Conservation (phyloP, 2,113 vertebrate genomes). For the Myodes glareolus region DNA sequence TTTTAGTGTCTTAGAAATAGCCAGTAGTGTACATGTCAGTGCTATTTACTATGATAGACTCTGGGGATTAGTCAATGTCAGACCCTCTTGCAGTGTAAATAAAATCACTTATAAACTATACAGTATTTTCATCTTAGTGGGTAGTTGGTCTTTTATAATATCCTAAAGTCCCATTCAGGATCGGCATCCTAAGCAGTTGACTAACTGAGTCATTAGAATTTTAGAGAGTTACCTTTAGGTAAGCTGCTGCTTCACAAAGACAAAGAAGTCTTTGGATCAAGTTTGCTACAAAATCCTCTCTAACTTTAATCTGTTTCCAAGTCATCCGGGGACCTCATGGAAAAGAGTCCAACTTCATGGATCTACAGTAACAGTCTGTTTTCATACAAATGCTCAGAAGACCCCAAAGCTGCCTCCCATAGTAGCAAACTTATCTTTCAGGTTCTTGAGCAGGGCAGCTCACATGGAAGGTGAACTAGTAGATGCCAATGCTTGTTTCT, state of each 20-base stretch:
- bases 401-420: fast-evolving
- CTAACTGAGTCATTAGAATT: not conserved
- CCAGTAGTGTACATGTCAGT: not conserved
- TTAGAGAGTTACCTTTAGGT: not conserved
- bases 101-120: not conserved
- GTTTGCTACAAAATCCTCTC: not conserved
- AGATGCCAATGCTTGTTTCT: not conserved
- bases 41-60: not conserved
- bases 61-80: not conserved
- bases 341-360: not conserved
- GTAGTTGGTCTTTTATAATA: not conserved
- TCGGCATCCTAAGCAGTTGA: not conserved
- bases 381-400: not conserved
- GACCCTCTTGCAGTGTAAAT: not conserved
- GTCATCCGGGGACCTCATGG: not conserved
- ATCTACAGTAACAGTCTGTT: not conserved
- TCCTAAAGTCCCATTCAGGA: conserved; percentile 6
- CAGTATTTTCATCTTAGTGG: not conserved
- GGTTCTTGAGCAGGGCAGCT: not conserved
- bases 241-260: not conserved
- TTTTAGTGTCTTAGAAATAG: not conserved
- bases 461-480: not conserved
- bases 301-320: not conserved
- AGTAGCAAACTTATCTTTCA: fast-evolving
- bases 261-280: not conserved